Evolutionary conservation across 2,797 vertebrate species (phyloP).

Genomic region (Lepilemur septentrionalis): DNA sequence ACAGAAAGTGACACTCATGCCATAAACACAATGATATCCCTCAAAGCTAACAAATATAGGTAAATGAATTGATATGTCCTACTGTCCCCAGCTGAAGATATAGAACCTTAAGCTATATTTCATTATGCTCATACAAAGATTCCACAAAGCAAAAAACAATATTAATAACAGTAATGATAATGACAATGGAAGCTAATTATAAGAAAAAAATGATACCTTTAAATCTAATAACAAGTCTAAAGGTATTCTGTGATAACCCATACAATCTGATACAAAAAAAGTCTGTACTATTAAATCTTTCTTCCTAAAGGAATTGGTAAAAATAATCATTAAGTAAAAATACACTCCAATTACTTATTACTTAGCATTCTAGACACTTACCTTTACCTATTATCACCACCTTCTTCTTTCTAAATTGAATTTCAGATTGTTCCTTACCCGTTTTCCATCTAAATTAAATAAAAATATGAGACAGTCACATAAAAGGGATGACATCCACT

Average conservation of each 20-base stretch:
- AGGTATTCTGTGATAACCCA: not conserved
- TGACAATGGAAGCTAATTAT: not conserved
- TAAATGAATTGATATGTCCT: not conserved
- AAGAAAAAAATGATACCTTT: not conserved
- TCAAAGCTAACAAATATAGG: not conserved
- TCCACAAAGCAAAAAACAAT: not conserved
- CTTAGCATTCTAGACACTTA: not conserved
- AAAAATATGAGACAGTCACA: not conserved
- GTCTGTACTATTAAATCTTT: not conserved
- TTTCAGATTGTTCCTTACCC: slow-evolving; percentile 33
- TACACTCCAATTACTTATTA: not conserved
- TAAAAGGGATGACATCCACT: not conserved
- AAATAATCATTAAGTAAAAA: not conserved
- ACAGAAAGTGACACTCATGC: not conserved
- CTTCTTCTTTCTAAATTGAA: slow-evolving; percentile 42
- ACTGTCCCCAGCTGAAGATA: not conserved
- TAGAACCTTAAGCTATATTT: not conserved
- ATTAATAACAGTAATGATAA: not conserved
- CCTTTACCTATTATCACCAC: not conserved
- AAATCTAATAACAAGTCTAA: not conserved
- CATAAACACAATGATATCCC: not conserved
- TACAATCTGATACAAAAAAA: not conserved
- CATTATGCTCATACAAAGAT: not conserved
- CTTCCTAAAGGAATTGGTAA: not conserved
- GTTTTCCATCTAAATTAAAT: slow-evolving; percentile 52